Evolutionary conservation across 2,797 vertebrate genomes (phyloP), one percentile per base, ranked within the genome.

Genomic region (Gambelia wislizenii): DNA sequence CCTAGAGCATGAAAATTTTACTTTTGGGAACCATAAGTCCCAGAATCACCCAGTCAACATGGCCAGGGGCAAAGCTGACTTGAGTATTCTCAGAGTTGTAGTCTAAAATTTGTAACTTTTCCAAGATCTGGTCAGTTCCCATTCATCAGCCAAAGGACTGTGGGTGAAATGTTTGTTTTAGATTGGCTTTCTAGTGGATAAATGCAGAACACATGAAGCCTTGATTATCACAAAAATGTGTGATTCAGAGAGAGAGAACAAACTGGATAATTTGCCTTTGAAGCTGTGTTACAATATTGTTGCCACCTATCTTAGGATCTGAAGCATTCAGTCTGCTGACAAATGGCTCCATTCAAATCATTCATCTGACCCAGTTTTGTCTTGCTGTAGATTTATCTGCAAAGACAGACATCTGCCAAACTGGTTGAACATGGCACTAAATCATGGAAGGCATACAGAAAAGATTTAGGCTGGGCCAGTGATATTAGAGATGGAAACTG

Each of bases 331-430:
- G 22, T 49, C 25, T 72, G 44, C 49, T 54, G 76, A 78, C 44
- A 52, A n/a, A 69, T 16, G 2, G 13, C 42, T 47, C 59, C 14
- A 12, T 84, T 36, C 67, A 36, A 54, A 39, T 84, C 64, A 20
- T 33, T 84, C 83, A 70, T 54, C 83, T 84, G 83, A 72, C 83
- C 69, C 47, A 84, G 5, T 74, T 72, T 54, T 72, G 83, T 6
- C 49, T 75, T 85, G 42, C 69, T 75, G 25, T 39, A 42, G 52
- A 74, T 85, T 61, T 75, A 72, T 56, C 83, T 56, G 7, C 83
- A 74, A 74, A 85, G 69, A 74, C n/a, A 18, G 70, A 9, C 49
- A 25, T 74, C 69, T 74, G 83, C 70, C 69, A 74, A 74, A 75
- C 69, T 30, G 83, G 83, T 75, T 85, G 70, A 3, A 39, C 49